Conservation (phyloP, 1,140 invertebrate species). For the Drosophila jambulina region DNA sequence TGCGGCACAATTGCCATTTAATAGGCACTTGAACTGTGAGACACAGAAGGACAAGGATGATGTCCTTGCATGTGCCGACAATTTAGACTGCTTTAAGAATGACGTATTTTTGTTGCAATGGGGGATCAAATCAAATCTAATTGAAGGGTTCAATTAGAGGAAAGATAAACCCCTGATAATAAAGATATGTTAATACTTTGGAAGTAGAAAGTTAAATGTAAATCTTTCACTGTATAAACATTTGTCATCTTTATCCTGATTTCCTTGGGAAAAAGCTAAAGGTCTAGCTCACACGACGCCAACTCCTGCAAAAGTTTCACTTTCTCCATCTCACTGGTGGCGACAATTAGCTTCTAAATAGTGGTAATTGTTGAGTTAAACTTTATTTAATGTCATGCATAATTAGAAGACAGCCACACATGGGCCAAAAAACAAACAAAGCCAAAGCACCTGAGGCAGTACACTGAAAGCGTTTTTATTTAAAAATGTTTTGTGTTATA, state of each 20-base stretch:
- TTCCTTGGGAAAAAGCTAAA: not conserved
- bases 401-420: slow-evolving; percentile 62
- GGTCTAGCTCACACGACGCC: not conserved
- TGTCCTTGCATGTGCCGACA: slow-evolving; percentile 56
- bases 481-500: not conserved
- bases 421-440: slow-evolving; percentile 19
- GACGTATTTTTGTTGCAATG: slow-evolving; percentile 1
- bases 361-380: slow-evolving; percentile 80
- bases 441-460: slow-evolving; percentile 42
- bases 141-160: slow-evolving; percentile 11
- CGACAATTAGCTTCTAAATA: slow-evolving; percentile 81
- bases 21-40: slow-evolving; percentile 76
- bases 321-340: slow-evolving; percentile 25
- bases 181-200: not conserved
- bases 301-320: slow-evolving; percentile 25
- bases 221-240: not conserved
- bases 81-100: slow-evolving; percentile 48
- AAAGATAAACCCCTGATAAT: not conserved
- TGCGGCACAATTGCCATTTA: slow-evolving; percentile 82
- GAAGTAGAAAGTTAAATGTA: not conserved
- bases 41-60: slow-evolving; percentile 7
- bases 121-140: not conserved
- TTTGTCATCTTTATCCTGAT: not conserved
- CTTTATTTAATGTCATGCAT: slow-evolving; percentile 80
- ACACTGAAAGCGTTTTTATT: slow-evolving; percentile 1